These are phyloP conservation scores for Elanus axillaris DNA, from an alignment of 2,113 vertebrate genomes.

Conservation along the genomic window DNA sequence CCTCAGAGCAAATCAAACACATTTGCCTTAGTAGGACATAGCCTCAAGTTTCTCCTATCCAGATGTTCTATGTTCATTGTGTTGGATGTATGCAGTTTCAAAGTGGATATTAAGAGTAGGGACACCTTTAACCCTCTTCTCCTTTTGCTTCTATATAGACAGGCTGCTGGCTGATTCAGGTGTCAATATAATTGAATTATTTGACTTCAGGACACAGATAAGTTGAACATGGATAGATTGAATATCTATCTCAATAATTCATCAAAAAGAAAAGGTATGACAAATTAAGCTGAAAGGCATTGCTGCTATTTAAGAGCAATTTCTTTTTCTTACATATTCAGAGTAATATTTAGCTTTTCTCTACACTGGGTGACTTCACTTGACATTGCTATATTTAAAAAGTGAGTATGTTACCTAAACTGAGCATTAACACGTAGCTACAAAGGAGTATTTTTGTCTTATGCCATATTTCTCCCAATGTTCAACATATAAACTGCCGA, in stretches of 20 bases:
- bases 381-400: neutral
- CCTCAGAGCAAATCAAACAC: neutral
- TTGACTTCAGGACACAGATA: neutral
- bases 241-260: neutral
- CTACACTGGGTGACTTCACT: neutral
- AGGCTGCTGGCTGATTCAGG: neutral
- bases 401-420: neutral
- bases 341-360: neutral
- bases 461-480: neutral
- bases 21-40: neutral
- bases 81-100: neutral
- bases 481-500: neutral
- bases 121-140: neutral
- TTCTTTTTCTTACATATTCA: neutral
- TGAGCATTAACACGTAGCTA: neutral
- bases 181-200: neutral
- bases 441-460: neutral
- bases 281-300: neutral
- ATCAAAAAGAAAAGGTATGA: neutral
- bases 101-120: neutral
- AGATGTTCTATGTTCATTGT: neutral
- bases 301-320: neutral
- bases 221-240: neutral
- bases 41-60: neutral
- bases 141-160: neutral